Conservation (phyloP, 53 echinoderm and acorn worm species). For the Patiria pectinifera region DNA sequence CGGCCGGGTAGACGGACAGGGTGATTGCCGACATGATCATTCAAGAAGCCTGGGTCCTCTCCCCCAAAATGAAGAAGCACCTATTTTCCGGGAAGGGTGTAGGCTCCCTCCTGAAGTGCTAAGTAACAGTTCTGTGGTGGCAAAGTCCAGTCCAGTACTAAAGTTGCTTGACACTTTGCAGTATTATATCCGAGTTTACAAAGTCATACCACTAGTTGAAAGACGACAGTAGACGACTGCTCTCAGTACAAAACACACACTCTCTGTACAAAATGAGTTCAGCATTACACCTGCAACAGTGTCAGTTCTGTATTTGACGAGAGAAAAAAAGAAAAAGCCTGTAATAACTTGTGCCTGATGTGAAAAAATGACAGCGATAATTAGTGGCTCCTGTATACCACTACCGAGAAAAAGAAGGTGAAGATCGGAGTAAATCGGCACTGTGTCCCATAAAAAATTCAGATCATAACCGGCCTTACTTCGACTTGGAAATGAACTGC, state of each 20-base stretch:
- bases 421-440: background rate
- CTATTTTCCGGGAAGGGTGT: slow-evolving; percentile 28
- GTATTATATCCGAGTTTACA: slow-evolving; percentile 32
- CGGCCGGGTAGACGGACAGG: slow-evolving; percentile 52
- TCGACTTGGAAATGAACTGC: background rate
- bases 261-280: background rate
- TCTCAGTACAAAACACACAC: background rate
- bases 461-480: background rate
- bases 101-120: background rate
- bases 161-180: background rate
- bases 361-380: background rate
- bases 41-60: background rate
- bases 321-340: background rate
- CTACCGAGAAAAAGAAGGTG: background rate
- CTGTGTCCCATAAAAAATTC: background rate
- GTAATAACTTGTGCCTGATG: background rate
- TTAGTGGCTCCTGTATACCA: background rate
- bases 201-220: slow-evolving; percentile 30
- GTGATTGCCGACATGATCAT: slow-evolving; percentile 53
- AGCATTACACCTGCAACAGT: background rate
- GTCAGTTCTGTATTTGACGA: background rate
- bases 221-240: slow-evolving; percentile 3
- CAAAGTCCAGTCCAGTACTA: background rate
- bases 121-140: background rate
- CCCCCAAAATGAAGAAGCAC: background rate